Base-by-base conservation (phyloP, 2,888 invertebrate genomes). In the Dynastes tityus region DNA sequence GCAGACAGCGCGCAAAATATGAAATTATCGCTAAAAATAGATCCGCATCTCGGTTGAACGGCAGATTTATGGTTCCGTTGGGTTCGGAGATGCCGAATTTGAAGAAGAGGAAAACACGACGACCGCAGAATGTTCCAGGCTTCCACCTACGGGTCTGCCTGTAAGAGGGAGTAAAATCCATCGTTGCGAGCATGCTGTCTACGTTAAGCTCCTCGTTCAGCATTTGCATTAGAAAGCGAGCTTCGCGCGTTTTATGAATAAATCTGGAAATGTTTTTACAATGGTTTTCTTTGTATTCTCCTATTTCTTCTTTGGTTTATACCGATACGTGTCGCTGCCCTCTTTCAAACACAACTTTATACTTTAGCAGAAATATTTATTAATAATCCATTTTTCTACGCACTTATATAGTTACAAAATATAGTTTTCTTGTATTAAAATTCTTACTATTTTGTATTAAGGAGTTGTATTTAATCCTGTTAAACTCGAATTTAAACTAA, bases 21-120 rank as follows among this genome's bases (percentile, higher is more conserved):
- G 71, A 71, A 71, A 71, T 71, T 71, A 71, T 37, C 37, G 55
- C 55, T 71, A 71, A 71, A 71, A 71, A 71, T 71, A 71, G 71
- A 71, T 32, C 40, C 32, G 16, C 55, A 13, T 53, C 40, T 16
- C 37, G 37, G 32, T 40, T 22, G 53, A 71, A 37, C 71, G 71
- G 58, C 55, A 58, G 40, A 37, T 71, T 71, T 71, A 71, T 55
- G 55, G 55, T 71, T 55, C 71, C 71, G 37, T 16, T 0, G 71
- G 71, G 55, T 55, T 58, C 37, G n/a, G 32, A 32, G 49, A 9
- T 32, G 49, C 37, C 40, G 55, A 55, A 71, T 55, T n/a, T 37
- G 55, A 37, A 71, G n/a, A 37, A 27, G 29, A 49, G 27, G 13
- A 45, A 51, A 65, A 40, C 65, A 53, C 29, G 53, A 6, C 16